Evolutionary conservation across 1,140 invertebrate genomes (phyloP), one percentile per base, ranked within the genome.

Genomic region (Centruroides sculpturatus): DNA sequence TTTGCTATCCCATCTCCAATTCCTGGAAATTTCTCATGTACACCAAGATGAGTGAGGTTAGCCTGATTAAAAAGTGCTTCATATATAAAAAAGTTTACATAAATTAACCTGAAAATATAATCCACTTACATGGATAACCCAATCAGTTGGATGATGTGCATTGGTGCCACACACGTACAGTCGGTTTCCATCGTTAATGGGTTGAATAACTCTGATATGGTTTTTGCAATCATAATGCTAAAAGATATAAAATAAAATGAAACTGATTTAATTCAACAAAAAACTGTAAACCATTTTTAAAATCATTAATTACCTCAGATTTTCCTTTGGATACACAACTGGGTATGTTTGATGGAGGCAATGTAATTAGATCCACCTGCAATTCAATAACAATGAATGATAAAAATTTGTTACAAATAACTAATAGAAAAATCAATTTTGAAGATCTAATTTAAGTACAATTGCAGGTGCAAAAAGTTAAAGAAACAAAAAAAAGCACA

Each of bases 131-230:
- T 92, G 87, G 70, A 93, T 82, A 53, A 92, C 86, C 83, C 85
- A 89, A 73, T 93, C 89, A 74, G 89, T 89, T 41, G 90, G 91
- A 71, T 86, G 85, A 75, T 93, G 89, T 23, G 90, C 90, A 72
- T 93, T 92, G 60, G 89, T 92, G 55, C 89, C 89, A 70, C 91
- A 94, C 55, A 93, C 81, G 73, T 93, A 91, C 11, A 94, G 80
- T 48, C 87, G 79, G 64, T 82, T 82, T 46, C 87, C 87, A 70
- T 89, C 85, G 35, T 83, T 85, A 79, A 92, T 87, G n/a, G 88
- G 85, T 71, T 92, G 87, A 68, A 93, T 90, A 55, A 92, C 89
- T 69, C 89, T 81, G 61, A 92, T 85, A 74, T 93, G 89, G 75
- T 93, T 93, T 61, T 86, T 83, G 74, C 89, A 93, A 71, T 92